A percentile compares a stretch with the other conserved stretches of the same genome.
These are phyloP conservation scores for Morbakka virulenta DNA, from an alignment of 30 jellyfish, hydroid and myxozoan genomes.

Conservation along the genomic window DNA sequence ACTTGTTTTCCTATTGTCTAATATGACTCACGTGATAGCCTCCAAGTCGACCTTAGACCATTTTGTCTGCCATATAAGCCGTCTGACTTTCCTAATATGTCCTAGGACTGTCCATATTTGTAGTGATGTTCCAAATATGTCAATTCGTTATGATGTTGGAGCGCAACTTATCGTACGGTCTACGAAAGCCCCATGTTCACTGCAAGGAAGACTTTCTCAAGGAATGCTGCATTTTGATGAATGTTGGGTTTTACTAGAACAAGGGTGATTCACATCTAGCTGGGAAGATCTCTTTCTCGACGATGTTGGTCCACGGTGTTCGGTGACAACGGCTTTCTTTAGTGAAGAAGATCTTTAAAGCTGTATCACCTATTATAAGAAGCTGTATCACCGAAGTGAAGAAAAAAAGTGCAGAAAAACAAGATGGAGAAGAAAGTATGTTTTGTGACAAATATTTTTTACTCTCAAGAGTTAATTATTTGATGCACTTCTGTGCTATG, in stretches of 20 bases:
- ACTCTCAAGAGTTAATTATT: too few relatives aligned
- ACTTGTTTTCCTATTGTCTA: not conserved
- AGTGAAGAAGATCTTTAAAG: too few relatives aligned
- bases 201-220: not conserved
- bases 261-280: too few relatives aligned
- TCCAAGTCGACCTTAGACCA: not conserved
- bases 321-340: too few relatives aligned
- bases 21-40: not conserved
- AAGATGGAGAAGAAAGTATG: too few relatives aligned
- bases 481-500: too few relatives aligned
- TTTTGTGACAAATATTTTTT: too few relatives aligned
- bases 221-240: not conserved
- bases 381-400: too few relatives aligned
- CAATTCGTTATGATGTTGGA: not conserved
- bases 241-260: not conserved
- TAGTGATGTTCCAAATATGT: not conserved
- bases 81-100: not conserved
- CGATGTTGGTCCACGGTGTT: too few relatives aligned
- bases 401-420: too few relatives aligned
- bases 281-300: too few relatives aligned
- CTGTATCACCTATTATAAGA: too few relatives aligned
- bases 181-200: not conserved
- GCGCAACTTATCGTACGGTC: not conserved
- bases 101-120: not conserved
- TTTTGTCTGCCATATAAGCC: not conserved